Percentiles rank a stretch among this genome's conserved stretches.
Conservation (phyloP, 2,888 invertebrate species). For the Ochropacha duplaris region DNA sequence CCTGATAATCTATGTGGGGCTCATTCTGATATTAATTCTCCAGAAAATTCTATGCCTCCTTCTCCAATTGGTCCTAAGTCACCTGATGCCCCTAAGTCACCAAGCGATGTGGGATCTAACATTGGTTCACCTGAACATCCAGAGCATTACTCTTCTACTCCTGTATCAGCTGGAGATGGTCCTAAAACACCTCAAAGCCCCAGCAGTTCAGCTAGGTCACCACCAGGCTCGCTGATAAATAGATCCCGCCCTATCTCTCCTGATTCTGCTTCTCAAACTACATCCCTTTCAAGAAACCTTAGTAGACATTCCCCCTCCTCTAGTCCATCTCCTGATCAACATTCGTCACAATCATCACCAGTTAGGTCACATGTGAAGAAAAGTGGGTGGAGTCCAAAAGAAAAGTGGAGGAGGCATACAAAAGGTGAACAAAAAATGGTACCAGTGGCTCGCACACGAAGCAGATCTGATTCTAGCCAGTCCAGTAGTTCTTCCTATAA, state of each 20-base stretch:
- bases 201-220: slow-evolving; percentile 55
- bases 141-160: slow-evolving; percentile 53
- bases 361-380: slow-evolving; percentile 45
- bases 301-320: slow-evolving; percentile 52
- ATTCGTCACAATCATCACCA: slow-evolving; percentile 53
- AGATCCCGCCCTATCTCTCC: slow-evolving; percentile 63
- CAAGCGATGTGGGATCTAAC: slow-evolving; percentile 59
- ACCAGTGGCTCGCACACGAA: slow-evolving; percentile 48
- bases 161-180: slow-evolving; percentile 55
- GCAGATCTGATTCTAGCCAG: slow-evolving; percentile 72
- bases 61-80: slow-evolving; percentile 71
- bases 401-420: slow-evolving; percentile 72
- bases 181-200: slow-evolving; percentile 71
- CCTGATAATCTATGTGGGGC: slow-evolving; percentile 71
- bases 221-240: slow-evolving; percentile 54
- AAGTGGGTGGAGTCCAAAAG: slow-evolving; percentile 69
- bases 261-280: slow-evolving; percentile 52
- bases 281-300: slow-evolving; percentile 53
- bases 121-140: slow-evolving; percentile 55
- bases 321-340: slow-evolving; percentile 65
- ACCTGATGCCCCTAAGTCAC: slow-evolving; percentile 74
- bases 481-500: slow-evolving; percentile 75
- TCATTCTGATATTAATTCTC: slow-evolving; percentile 76
- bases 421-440: slow-evolving; percentile 78
- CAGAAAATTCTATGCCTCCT: slow-evolving; percentile 68